Base-by-base conservation (phyloP, 1,140 invertebrate species). In the Dermatophagoides farinae region DNA sequence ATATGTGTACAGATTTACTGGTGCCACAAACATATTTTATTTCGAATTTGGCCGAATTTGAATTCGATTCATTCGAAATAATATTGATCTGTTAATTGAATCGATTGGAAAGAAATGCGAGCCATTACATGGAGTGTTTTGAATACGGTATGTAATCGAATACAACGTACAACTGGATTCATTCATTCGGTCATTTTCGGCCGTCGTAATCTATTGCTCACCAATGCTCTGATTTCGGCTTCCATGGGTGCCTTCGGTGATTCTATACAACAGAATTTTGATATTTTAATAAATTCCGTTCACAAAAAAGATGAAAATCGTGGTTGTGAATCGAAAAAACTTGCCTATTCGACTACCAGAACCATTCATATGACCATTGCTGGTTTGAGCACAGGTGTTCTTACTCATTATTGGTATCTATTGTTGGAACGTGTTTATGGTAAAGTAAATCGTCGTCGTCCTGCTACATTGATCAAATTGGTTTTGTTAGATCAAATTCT, bases 401-500 rank as follows among this genome's bases (percentile, higher is more conserved):
- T 67, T n/a, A 67, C 67, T 46, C 73, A 74, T 63, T 71, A 66
- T 61, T 75, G 74, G 74, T 88, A 89, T 67, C 74, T 77, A 53
- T 75, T 78, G 60, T 71, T 88, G 65, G 85, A 89, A 67, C 74
- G 72, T 61, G 74, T 73, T 66, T 70, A 87, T 22, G 79, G 63
- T n/a, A 61, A 18, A 25, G 31, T 31, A 31, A 31, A 82, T 38
- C 85, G 85, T 23, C 76, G 80, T 67, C 78, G 78, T 4, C 68
- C 85, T 39, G 72, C 73, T 47, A 78, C 80, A 65, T 82, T 91
- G 12, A 62, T 80, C 5, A 88, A 87, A 70, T 95, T 95, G 74
- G 80, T 93, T 39, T 43, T 88, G 11, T 70, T 88, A 22, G 90
- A 96, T 73, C 89, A 96, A 73, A 65, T 88, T 40, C 72, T 93